Conservation (phyloP, 2,888 invertebrate species). For the Acrocera orbiculus region DNA sequence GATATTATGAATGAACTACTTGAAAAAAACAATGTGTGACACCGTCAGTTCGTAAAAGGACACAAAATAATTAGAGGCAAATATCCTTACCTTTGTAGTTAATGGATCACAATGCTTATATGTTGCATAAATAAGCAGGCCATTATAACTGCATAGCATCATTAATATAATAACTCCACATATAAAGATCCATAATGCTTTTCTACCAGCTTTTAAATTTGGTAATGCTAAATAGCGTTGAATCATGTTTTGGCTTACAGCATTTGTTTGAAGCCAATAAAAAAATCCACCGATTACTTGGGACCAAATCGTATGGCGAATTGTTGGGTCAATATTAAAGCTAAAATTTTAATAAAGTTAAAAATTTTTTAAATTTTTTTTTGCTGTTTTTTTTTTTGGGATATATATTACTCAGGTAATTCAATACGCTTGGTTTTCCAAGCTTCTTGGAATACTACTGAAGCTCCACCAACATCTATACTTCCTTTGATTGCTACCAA, state of each 20-base stretch:
- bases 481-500: slow-evolving; percentile 60
- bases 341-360: slow-evolving; percentile 30
- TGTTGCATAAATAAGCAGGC: slow-evolving; percentile 44
- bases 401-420: slow-evolving; percentile 47
- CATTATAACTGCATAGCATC: slow-evolving; percentile 39
- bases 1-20: too few species aligned
- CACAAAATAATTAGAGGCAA: too few species aligned
- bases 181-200: slow-evolving; percentile 39
- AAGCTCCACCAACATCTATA: slow-evolving; percentile 49
- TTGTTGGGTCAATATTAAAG: slow-evolving; percentile 57
- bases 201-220: slow-evolving; percentile 40
- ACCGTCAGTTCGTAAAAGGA: too few species aligned
- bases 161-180: slow-evolving; percentile 35
- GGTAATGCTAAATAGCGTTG: slow-evolving; percentile 68
- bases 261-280: slow-evolving; percentile 62
- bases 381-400: not conserved
- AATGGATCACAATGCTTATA: slow-evolving; percentile 47
- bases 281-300: slow-evolving; percentile 58
- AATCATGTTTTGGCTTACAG: slow-evolving; percentile 75
- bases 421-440: slow-evolving; percentile 53
- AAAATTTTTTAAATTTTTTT: not conserved
- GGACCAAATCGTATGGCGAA: slow-evolving; percentile 69
- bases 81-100: slow-evolving; percentile 34
- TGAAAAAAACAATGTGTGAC: too few species aligned
- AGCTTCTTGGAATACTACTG: slow-evolving; percentile 46